phyloP scores from a whole-genome alignment of 2,113 vertebrate species.

The Camelus dromedarius region DNA sequence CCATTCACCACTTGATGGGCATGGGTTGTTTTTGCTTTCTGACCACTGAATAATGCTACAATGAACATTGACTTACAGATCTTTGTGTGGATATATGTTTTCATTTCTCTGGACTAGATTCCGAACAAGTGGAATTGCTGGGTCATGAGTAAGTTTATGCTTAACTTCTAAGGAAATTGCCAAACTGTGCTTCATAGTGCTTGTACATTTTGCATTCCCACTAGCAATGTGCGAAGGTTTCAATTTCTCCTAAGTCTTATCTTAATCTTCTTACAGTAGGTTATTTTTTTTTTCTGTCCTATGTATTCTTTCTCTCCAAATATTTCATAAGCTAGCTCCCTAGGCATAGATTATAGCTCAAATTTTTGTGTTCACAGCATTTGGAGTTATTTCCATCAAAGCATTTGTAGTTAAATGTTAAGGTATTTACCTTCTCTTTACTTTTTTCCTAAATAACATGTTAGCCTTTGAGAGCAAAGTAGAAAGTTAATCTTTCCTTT shows the following conservation, averaged over 20 bases:
- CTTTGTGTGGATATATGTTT: not conserved
- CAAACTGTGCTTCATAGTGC: not conserved
- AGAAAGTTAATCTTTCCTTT: not conserved
- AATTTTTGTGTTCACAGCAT: slow-evolving; percentile 9
- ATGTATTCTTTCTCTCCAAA: not conserved
- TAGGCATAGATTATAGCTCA: not conserved
- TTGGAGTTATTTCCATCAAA: not conserved
- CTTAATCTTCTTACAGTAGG: not conserved
- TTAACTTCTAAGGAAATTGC: not conserved
- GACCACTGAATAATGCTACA: not conserved
- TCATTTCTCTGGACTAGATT: not conserved
- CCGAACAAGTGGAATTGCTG: not conserved
- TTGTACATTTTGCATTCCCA: not conserved
- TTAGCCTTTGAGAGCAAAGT: not conserved
- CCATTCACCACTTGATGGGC: not conserved
- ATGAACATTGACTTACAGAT: not conserved
- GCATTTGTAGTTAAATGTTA: slow-evolving; percentile 7
- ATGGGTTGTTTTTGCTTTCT: not conserved
- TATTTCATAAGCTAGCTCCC: not conserved
- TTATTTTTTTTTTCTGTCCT: not conserved
- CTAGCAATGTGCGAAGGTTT: not conserved
- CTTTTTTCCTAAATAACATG: not conserved
- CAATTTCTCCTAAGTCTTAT: not conserved
- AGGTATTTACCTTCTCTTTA: not conserved
- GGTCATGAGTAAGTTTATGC: not conserved